Evolutionary conservation across 1,140 invertebrate species (phyloP), one percentile per base, ranked within the genome.

Genomic region (Conus betulinus): DNA sequence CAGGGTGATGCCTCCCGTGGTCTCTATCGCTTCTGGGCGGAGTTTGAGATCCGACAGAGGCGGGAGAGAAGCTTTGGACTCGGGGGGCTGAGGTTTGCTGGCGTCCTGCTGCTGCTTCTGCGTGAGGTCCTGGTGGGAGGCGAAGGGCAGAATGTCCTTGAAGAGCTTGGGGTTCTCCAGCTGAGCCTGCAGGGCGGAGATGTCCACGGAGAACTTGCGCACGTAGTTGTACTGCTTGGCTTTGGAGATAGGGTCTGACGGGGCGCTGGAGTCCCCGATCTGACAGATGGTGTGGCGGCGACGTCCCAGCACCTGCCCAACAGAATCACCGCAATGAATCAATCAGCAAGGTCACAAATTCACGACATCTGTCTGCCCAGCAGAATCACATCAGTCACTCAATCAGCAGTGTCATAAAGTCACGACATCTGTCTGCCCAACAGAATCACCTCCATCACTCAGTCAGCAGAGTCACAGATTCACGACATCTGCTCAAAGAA

Each of bases 191-290:
- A 95, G 88, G 5, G 94, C 94, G 83, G 91, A 89, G 79, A 95
- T 93, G 87, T 95, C 94, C 5, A 95, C 94, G 76, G 94, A 95
- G 90, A 94, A 95, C 88, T 95, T 95, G 71, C 94, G 87, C 2
- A 95, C 93, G 91, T 95, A 95, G 71, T 93, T 93, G 89, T 95
- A 95, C 55, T 93, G 91, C 88, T 93, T 93, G 13, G 93, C 93
- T 74, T 91, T 92, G 84, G 92, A 91, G 25, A 92, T 86, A 2
- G 87, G 87, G 63, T 91, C 88, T 7, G 86, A 39, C 13, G 83
- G 55, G 23, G 79, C 85, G 55, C 91, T 91, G 84, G 92, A 92
- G 57, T 93, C 92, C 25, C 92, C 91, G 60, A 94, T 94, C 87
- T 94, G 93, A 13, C 92, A 93, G 57, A 94, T 94, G 17, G 93